Base-by-base conservation (phyloP, 2,797 vertebrate species). In the Pygocentrus nattereri region DNA sequence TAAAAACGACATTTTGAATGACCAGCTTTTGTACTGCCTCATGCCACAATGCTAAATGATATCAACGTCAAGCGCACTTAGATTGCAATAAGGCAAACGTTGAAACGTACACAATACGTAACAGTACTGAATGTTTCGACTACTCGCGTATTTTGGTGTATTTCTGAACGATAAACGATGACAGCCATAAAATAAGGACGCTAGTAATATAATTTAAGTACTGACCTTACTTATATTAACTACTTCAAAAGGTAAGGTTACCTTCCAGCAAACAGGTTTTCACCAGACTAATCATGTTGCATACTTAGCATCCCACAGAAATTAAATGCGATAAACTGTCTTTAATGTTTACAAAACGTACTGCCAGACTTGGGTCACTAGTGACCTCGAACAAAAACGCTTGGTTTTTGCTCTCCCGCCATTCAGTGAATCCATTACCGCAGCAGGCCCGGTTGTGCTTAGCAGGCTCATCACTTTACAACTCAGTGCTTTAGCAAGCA, bases 331-430 rank as follows among this genome's bases (percentile, higher is more conserved):
- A 15, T 12, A 47, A 56, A n/a, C 19, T 8, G 8, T 13, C 30
- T 21, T 11, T 21, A 65, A 21, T n/a, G 18, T 2, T 21, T 34
- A 18, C 31, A 11, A 65, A 21, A 64, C 27, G 1, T 11, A n/a
- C 18, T 27, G 21, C 52, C n/a, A 38, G 16, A 44, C 21, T 50
- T 10, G 64, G 18, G 18, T 8, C 38, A 44, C 12, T n/a, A 1
- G 18, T 21, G 30, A 3, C 74, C 11, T 27, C 27, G 27, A 56
- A 13, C 12, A 64, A 69, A 79, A 64, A 5, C 3, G 11, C 34
- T 68, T 87, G 88, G 90, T 90, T 87, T 84, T 88, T 84, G 61
- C 87, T 90, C 93, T 95, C 93, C 94, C 94, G 94, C 94, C 94
- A 93, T 92, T 90, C 89, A 74, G 74, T 76, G 70, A 61, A 69